A percentile compares a stretch with the other conserved stretches of the same genome.
Conservation (phyloP, 1,140 invertebrate species). For the Panagrolaimus sp. region DNA sequence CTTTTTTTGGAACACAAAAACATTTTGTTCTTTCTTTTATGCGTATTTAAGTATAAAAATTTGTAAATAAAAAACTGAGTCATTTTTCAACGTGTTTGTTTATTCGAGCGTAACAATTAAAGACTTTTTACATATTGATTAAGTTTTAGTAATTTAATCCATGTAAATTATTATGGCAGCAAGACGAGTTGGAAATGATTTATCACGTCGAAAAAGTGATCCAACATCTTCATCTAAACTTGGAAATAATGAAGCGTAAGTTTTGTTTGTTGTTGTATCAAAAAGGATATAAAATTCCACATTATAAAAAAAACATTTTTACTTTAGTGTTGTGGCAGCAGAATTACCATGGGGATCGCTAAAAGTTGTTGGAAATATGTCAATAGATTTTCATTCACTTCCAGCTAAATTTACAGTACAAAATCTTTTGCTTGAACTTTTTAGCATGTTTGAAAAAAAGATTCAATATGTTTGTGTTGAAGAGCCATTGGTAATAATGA, state of each 20-base stretch:
- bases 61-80: too few species aligned
- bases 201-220: conserved; percentile 14
- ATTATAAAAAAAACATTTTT: background rate
- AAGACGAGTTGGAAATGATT: conserved; percentile 9
- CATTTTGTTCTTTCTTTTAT: too few species aligned
- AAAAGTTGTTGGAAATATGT: conserved; percentile 33
- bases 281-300: background rate
- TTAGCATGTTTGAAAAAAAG: conserved; percentile 48
- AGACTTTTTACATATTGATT: too few species aligned
- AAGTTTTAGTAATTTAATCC: too few species aligned
- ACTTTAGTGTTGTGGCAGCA: conserved; percentile 38
- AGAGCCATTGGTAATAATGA: conserved; percentile 43
- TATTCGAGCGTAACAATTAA: too few species aligned
- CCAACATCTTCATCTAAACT: conserved; percentile 2
- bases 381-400: conserved; percentile 31
- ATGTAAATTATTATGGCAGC: background rate
- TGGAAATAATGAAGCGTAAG: conserved; percentile 16
- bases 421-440: conserved; percentile 47
- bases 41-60: too few species aligned
- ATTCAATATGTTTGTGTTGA: conserved; percentile 39
- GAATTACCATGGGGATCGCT: conserved; percentile 49
- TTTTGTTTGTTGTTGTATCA: too few species aligned
- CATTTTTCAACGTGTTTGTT: too few species aligned
- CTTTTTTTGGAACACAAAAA: too few species aligned
- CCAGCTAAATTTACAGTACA: conserved; percentile 43